A percentile compares a stretch with the other conserved stretches of the same genome.
Conservation (phyloP, 2,113 vertebrate genomes). For the Salvelinus fontinalis region DNA sequence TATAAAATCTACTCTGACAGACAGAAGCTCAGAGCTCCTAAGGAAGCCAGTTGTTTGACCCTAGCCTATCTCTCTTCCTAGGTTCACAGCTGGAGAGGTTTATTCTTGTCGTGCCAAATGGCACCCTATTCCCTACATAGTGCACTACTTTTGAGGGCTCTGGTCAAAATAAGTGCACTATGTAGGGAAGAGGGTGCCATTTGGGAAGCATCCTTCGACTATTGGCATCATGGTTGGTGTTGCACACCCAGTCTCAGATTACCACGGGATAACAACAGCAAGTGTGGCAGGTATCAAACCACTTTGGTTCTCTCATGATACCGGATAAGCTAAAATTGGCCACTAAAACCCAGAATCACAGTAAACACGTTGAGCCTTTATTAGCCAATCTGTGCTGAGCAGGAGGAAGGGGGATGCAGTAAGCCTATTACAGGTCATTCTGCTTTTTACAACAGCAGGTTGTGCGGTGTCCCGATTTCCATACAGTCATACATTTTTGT, state of each 20-base stretch:
- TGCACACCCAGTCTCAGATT: constrained; percentile 17
- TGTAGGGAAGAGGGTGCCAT: too few species aligned
- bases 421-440: constrained; percentile 64
- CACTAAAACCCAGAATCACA: constrained; percentile 41
- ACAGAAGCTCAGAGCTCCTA: background rate
- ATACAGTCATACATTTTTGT: too few species aligned
- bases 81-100: constrained; percentile 18
- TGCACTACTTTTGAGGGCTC: too few species aligned
- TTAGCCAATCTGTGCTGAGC: constrained; percentile 60
- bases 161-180: too few species aligned
- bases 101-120: background rate
- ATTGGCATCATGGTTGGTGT: background rate
- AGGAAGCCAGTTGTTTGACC: background rate
- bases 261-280: constrained; percentile 18
- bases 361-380: constrained; percentile 59
- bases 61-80: background rate
- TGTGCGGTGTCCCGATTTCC: too few species aligned
- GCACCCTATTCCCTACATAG: background rate
- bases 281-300: constrained; percentile 1
- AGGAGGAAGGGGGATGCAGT: constrained; percentile 43
- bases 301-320: constrained; percentile 19
- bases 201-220: too few species aligned
- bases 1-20: constrained; percentile 52
- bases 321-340: constrained; percentile 52
- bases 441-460: constrained; percentile 46